phyloP scores from a whole-genome alignment of 2,113 vertebrate genomes.

The Cavia porcellus region DNA sequence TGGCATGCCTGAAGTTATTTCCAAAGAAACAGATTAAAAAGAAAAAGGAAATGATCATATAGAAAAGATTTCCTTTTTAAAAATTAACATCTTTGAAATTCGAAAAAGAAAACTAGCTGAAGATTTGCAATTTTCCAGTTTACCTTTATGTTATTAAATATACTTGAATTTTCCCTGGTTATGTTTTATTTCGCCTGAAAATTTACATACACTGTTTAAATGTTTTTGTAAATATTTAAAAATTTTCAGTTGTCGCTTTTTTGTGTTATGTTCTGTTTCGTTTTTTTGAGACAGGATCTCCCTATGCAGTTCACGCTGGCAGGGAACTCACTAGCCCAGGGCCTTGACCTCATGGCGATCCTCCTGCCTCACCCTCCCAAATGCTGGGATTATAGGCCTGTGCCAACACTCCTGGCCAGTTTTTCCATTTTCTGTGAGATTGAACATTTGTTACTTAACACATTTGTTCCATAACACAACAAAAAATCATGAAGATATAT shows the following conservation, averaged over 20 bases:
- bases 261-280: not conserved
- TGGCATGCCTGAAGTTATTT: not conserved
- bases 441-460: not conserved
- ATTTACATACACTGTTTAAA: not conserved
- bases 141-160: not conserved
- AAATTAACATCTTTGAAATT: not conserved
- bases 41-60: not conserved
- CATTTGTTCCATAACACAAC: not conserved
- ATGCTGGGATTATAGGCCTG: not conserved
- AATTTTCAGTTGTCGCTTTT: not conserved
- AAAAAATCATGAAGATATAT: no score
- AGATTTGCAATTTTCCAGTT: not conserved
- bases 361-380: not conserved
- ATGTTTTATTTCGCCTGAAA: not conserved
- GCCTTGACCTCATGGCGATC: not conserved
- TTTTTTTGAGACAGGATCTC: not conserved
- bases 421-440: not conserved
- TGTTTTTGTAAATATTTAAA: constrained; percentile 13
- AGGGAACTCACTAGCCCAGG: not conserved
- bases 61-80: not conserved
- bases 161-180: not conserved
- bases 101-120: not conserved
- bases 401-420: not conserved
- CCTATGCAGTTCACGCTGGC: not conserved
- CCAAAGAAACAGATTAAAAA: not conserved